Percentiles rank a stretch among this genome's conserved stretches.
Conservation (phyloP, 1,140 invertebrate species). For the Parapsyche elsis region DNA sequence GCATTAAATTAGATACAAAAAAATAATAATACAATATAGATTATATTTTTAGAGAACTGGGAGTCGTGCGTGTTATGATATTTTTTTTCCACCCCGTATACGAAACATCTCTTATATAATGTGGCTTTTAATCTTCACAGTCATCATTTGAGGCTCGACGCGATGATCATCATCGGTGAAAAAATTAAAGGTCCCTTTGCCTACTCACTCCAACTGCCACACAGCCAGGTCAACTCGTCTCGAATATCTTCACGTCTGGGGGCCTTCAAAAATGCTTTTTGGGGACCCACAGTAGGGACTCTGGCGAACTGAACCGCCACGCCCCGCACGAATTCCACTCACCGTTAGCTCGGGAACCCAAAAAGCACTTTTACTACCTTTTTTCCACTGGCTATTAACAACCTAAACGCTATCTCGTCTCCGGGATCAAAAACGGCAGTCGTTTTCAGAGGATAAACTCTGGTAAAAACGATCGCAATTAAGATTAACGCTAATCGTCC, state of each 20-base stretch:
- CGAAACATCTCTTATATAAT: not conserved
- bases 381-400: not conserved
- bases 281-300: slow-evolving; percentile 23
- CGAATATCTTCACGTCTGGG: slow-evolving; percentile 53
- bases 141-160: slow-evolving; percentile 14
- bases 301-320: slow-evolving; percentile 21
- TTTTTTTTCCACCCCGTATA: not conserved
- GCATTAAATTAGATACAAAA: too few species aligned
- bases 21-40: too few species aligned
- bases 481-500: not conserved
- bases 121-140: slow-evolving; percentile 19
- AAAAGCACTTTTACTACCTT: slow-evolving; percentile 20
- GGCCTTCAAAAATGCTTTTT: slow-evolving; percentile 47
- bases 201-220: not conserved
- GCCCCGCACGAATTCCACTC: slow-evolving; percentile 17
- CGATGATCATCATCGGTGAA: not conserved
- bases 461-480: slow-evolving; percentile 31
- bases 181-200: not conserved
- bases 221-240: slow-evolving; percentile 4
- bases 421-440: not conserved
- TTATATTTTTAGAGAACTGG: too few species aligned
- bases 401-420: not conserved
- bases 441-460: slow-evolving; percentile 26
- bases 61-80: not conserved
- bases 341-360: not conserved